phyloP scores from a whole-genome alignment of 2,113 vertebrate species.

The Rana temporaria region DNA sequence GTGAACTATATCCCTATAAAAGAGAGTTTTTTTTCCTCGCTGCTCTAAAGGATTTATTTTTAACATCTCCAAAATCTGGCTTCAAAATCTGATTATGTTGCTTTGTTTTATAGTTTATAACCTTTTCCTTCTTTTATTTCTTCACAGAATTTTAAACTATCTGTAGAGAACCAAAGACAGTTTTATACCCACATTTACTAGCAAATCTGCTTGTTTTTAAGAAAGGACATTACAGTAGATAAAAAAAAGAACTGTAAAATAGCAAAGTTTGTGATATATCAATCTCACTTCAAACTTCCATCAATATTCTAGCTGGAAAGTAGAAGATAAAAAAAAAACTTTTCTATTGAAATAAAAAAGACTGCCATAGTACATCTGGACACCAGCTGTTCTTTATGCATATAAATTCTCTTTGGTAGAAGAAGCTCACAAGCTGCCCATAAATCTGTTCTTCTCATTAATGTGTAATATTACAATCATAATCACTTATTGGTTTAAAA shows the following conservation, averaged over 20 bases:
- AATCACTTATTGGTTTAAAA: background rate
- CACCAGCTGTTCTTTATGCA: background rate
- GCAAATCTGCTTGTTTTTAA: background rate
- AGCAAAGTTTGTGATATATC: background rate
- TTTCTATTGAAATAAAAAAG: conserved; percentile 3
- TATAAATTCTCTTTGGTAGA: conserved; percentile 15
- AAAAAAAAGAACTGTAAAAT: background rate
- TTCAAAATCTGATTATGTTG: too few species aligned
- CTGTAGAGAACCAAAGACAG: too few species aligned
- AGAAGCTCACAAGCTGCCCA: background rate
- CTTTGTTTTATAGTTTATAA: too few species aligned
- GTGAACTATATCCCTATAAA: too few species aligned
- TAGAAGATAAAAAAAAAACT: conserved; percentile 7
- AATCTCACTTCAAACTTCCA: conserved; percentile 1
- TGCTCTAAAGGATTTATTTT: too few species aligned
- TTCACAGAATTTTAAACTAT: too few species aligned
- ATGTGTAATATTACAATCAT: background rate
- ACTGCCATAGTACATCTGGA: conserved; percentile 1
- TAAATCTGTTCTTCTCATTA: background rate
- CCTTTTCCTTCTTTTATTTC: too few species aligned
- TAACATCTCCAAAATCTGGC: too few species aligned
- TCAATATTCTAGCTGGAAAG: background rate
- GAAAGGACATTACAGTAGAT: background rate
- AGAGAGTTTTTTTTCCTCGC: too few species aligned
- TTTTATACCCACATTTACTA: background rate